Conservation (phyloP, 2,797 vertebrate genomes). For the Gymnothorax reevesii region DNA sequence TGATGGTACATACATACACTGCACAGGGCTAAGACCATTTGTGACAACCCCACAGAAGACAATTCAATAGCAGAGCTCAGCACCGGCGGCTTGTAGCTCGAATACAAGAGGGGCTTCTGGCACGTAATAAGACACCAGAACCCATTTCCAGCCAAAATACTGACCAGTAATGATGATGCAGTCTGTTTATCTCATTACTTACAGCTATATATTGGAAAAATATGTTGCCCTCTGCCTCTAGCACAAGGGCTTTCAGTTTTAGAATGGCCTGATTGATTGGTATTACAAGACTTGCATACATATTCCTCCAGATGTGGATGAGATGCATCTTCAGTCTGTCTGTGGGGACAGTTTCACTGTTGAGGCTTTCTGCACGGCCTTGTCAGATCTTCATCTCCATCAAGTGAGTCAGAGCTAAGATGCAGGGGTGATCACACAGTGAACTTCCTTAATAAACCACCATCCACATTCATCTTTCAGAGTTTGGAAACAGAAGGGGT, state of each 20-base stretch:
- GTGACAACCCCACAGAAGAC: neutral
- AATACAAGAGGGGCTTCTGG: neutral
- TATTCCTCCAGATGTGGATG: slow-evolving; percentile 8
- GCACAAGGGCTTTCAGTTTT: neutral
- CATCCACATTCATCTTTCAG: neutral
- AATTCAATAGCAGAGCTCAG: neutral
- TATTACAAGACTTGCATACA: neutral
- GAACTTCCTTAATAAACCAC: neutral
- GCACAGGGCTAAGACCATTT: neutral
- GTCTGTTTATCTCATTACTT: neutral
- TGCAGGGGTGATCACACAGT: neutral
- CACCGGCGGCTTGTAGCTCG: neutral
- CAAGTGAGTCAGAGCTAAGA: neutral
- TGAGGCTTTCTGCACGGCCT: neutral
- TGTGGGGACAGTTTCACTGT: slow-evolving; percentile 7
- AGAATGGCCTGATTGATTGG: neutral
- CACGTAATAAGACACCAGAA: neutral
- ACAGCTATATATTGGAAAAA: neutral
- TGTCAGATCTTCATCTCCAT: neutral
- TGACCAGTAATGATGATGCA: neutral
- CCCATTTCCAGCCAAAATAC: neutral
- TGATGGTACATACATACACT: slow-evolving; percentile 9
- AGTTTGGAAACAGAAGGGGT: neutral
- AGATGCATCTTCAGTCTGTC: neutral
- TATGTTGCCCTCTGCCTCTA: neutral